phyloP scores from a whole-genome alignment of 2,888 invertebrate species.

The Andricus curvator region DNA sequence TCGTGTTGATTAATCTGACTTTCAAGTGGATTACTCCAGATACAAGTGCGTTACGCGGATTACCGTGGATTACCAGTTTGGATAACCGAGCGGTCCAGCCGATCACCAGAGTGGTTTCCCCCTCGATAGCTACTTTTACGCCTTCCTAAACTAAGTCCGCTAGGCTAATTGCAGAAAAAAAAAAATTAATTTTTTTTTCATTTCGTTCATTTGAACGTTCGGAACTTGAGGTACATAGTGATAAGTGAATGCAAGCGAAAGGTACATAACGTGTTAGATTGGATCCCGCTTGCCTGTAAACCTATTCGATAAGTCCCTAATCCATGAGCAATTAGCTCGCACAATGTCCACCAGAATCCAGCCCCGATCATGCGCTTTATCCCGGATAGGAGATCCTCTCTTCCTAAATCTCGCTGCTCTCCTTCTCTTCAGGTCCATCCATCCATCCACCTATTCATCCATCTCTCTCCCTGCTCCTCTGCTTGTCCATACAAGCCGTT shows the following conservation, averaged over 20 bases:
- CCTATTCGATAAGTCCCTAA: conserved; percentile 71
- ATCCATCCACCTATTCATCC: neutral
- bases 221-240: too few species aligned
- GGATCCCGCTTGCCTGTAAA: conserved; percentile 50
- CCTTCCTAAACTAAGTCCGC: too few species aligned
- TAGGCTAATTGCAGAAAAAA: too few species aligned
- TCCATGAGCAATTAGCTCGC: conserved; percentile 71
- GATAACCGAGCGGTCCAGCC: too few species aligned
- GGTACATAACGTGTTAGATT: conserved; percentile 51
- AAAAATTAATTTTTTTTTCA: too few species aligned
- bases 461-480: conserved; percentile 47
- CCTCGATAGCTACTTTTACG: too few species aligned
- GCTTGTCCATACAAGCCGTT: conserved; percentile 52
- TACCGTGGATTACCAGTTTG: too few species aligned
- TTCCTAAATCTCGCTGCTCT: conserved; percentile 43
- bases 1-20: too few species aligned
- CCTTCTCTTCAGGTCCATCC: conserved; percentile 41
- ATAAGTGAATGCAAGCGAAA: conserved; percentile 6
- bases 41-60: too few species aligned
- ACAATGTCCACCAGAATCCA: conserved; percentile 56
- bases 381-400: conserved; percentile 43
- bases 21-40: too few species aligned
- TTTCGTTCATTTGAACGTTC: too few species aligned
- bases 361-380: conserved; percentile 41
- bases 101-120: too few species aligned